These are phyloP conservation scores for Pangasianodon gigas DNA, from an alignment of 2,113 vertebrate genomes.

Conservation along the genomic window DNA sequence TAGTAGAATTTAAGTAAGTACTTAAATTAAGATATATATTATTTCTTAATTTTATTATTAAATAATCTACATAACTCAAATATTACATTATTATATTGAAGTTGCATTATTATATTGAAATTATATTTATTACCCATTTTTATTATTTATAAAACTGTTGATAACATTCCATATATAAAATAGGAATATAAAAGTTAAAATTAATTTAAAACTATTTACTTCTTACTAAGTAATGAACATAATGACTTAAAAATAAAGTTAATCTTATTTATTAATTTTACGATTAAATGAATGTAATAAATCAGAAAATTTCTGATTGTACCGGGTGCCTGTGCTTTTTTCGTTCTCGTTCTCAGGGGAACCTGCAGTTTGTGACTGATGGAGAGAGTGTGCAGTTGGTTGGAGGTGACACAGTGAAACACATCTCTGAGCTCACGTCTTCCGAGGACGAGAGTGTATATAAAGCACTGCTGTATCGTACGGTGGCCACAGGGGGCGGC, in stretches of 20 bases:
- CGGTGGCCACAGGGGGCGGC: constrained; percentile 83
- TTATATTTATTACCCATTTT: not conserved
- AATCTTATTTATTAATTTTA: not conserved
- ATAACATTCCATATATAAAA: not conserved
- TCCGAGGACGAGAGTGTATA: constrained; percentile 63
- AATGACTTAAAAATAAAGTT: not conserved
- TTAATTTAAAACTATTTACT: not conserved
- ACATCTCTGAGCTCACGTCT: constrained; percentile 74
- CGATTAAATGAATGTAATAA: not conserved
- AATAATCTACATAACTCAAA: no score
- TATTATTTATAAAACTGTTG: not conserved
- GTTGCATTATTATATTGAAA: no score
- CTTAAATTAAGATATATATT: no score
- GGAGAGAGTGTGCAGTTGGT: constrained; percentile 69
- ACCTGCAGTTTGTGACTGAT: constrained; percentile 76
- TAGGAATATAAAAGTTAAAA: not conserved
- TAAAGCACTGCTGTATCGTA: constrained; percentile 81
- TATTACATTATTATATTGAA: no score
- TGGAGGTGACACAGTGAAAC: constrained; percentile 53
- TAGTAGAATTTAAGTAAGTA: no score
- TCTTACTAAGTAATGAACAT: not conserved
- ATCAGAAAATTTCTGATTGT: not conserved
- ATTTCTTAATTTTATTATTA: no score
- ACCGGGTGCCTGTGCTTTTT: not conserved
- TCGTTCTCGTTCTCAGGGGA: constrained; percentile 73